Evolutionary conservation across 2,797 vertebrate genomes (phyloP), one percentile per base, ranked within the genome.

Genomic region (Onychomys leucogaster): DNA sequence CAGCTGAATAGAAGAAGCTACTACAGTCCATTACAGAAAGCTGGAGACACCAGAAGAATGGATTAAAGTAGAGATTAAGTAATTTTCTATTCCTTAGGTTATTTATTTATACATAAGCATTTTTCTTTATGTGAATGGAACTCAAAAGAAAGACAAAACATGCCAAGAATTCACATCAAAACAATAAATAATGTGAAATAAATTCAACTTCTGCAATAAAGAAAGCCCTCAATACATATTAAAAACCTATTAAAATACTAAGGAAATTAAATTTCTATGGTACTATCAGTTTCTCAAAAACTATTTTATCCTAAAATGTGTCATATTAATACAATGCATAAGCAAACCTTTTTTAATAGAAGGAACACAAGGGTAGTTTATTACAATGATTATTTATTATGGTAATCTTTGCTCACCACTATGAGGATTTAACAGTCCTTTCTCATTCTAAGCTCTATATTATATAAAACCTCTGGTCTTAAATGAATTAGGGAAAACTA

Each of bases 151-250:
- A 85, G 29, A 75, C 52, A 13, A 91, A 37, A 86, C 2, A 81
- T 75, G 7, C 27, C 83, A n/a, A 94, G 27, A 67, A 82, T 89
- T 29, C 19, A 14, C 19, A 91, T 5, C 14, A 94, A 95, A 92
- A 69, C 63, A 78, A 11, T 29, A 0, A 17, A 65, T 78, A 23
- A 85, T 92, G 57, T 71, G 63, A 69, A 89, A 69, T 11, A 78
- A 86, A 89, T 75, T 14, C 14, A 89, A 37, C 0, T 67, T 92
- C 7, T 78, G n/a, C 25, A 61, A 76, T 17, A 95, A 86, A 17
- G 11, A 49, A 34, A 67, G 14, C 21, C 7, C 2, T 91, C 10
- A 78, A 32, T 6, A 77, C 19, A 52, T 37, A 78, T 12, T 73
- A 12, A 69, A 12, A 85, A 52, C 25, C 25, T 7, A 87, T 55